phyloP scores from a whole-genome alignment of 53 echinoderm and acorn worm species.

The Mesocentrotus franciscanus region DNA sequence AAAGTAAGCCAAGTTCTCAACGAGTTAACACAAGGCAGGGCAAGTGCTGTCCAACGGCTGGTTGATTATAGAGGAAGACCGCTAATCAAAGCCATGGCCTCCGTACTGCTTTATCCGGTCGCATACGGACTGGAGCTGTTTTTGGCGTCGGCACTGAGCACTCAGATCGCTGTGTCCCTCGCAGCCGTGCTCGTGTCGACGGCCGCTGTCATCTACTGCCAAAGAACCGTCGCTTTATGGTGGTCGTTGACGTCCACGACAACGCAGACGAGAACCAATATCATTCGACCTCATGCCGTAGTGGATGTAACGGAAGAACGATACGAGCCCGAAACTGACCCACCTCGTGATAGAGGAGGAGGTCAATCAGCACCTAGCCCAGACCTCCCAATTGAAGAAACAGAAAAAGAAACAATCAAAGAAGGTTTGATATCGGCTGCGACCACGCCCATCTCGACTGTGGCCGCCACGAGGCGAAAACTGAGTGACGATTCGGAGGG shows the following conservation, averaged over 20 bases:
- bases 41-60: constrained; percentile 20
- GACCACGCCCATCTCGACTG: constrained; percentile 60
- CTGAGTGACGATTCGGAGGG: constrained; percentile 63
- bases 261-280: constrained; percentile 41
- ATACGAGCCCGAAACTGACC: constrained; percentile 42
- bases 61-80: constrained; percentile 51
- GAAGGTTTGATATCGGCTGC: constrained; percentile 34
- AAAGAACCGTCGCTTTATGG: constrained; percentile 68
- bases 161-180: constrained; percentile 90
- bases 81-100: constrained; percentile 70
- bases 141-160: constrained; percentile 90
- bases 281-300: constrained; percentile 48
- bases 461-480: constrained; percentile 48
- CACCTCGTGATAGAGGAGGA: constrained; percentile 58
- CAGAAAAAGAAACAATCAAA: constrained; percentile 25
- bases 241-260: constrained; percentile 61
- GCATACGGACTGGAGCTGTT: constrained; percentile 90
- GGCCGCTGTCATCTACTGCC: constrained; percentile 85
- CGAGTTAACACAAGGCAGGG: constrained; percentile 43
- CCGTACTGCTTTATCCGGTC: constrained; percentile 87
- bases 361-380: neutral
- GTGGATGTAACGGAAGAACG: constrained; percentile 63
- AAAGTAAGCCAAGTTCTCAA: constrained; percentile 51
- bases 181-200: constrained; percentile 91
- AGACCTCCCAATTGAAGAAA: neutral